Base-by-base conservation (phyloP, 2,797 vertebrate species). In the Otolemur crassicaudatus region DNA sequence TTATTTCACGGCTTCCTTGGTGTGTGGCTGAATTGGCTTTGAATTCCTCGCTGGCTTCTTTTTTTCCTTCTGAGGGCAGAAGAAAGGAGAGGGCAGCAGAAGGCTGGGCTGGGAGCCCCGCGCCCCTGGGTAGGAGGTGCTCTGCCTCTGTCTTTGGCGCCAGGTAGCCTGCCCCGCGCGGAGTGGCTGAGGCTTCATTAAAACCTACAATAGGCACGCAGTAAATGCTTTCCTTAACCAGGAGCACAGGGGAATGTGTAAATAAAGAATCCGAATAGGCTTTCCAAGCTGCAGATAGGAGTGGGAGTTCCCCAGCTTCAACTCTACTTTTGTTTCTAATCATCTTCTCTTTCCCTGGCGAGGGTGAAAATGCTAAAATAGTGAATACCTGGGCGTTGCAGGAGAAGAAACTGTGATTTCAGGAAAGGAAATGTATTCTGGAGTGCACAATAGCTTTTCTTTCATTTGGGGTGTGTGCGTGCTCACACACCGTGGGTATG, bases 391-490 rank as follows among this genome's bases (percentile, higher is more conserved):
- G 53, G 40, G 46, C 2, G 4, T 20, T 89, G 27, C 61, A 27
- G 34, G 9, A 86, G 69, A 69, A 80, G 61, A 31, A 25, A 61
- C 82, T 53, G 60, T 40, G n/a, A 82, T 73, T 76, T 70, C 79
- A 73, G 31, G 31, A 76, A 72, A 91, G 17, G 43, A 90, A 92
- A 56, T 20, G 12, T 31, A 34, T 2, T 88, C 93, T 91, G 94
- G 69, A 37, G 56, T 77, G 27, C 97, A 95, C 86, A 95, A 85
- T 95, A 96, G 67, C 70, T 95, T 98, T 95, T 1, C 82, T 95
- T 96, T 96, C 61, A 88, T 95, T 17, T 27, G 37, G 4, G 10
- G 27, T 7, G 53, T 34, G 9, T 11, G 37, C 7, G 11, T 2
- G 46, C 46, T 49, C 46, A 49, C 46, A 49, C 46, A 49, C 46